Evolutionary conservation across 2,797 vertebrate genomes (phyloP), one percentile per base, ranked within the genome.

Genomic region (Danio choprae): DNA sequence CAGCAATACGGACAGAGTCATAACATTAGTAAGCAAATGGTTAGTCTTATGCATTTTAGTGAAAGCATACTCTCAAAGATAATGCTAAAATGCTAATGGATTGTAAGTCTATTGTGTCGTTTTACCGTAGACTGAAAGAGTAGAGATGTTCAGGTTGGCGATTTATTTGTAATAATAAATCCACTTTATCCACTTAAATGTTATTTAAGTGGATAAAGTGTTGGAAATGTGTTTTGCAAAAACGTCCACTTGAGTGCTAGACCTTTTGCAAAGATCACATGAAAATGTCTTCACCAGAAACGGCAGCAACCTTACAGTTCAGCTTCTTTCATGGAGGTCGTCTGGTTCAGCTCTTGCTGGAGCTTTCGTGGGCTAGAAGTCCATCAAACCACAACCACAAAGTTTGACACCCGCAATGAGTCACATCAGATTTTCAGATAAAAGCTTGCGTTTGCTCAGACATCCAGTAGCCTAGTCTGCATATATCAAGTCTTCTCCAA

Each of bases 381-480:
- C 48, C 16, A 63, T 64, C 68, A 79, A 62, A 62, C 40, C 38
- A 44, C 40, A 60, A 72, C 59, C 58, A 29, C 68, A 63, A 63
- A 40, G 13, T 78, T 43, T 60, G 55, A 69, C 44, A 70, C 44
- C 36, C 43, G 38, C 10, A 53, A 12, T 50, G 46, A 71, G 46
- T 79, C 77, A 51, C 46, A n/a, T 78, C 65, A 78, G 29, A 70
- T 79, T 60, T 62, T 62, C 58, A 44, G 67, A 71, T 79, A 79
- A 51, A 79, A 79, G 16, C 43, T 70, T 67, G 70, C 15, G n/a
- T 43, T 12, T 48, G 64, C 22, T 59, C 51, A 68, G 65, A 78
- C 51, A n/a, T 71, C 44, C 67, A 56, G 77, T 79, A 70, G 60
- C 71, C 48, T 84, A 81, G 56, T 85, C 81, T 78, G 79, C 85